These are phyloP conservation scores for Leptonema lineaticorne DNA, from an alignment of 1,140 invertebrate genomes.

Conservation along the genomic window DNA sequence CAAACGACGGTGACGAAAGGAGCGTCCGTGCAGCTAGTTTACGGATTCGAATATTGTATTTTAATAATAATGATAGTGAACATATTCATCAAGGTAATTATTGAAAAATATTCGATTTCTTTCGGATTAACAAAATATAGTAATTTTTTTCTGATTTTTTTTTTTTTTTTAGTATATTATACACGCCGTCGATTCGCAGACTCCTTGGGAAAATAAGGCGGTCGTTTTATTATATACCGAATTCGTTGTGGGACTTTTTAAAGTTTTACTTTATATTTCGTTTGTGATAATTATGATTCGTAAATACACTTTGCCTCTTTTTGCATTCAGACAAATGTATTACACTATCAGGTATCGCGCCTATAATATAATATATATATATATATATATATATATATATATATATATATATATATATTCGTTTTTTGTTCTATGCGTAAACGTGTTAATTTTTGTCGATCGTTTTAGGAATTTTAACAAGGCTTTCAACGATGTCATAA, in stretches of 20 bases:
- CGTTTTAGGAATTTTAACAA: constrained; percentile 89
- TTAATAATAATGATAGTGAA: constrained; percentile 92
- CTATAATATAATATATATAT: constrained; percentile 8
- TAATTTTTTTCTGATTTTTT: not conserved
- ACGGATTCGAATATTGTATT: constrained; percentile 99
- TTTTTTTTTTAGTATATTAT: constrained; percentile 69
- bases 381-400: no score
- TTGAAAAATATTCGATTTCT: not conserved
- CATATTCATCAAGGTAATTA: constrained; percentile 82
- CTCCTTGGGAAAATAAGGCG: constrained; percentile 99
- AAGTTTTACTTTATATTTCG: constrained; percentile 88
- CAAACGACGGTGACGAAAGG: constrained; percentile 92
- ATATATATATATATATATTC: not conserved
- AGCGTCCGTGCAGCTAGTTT: constrained; percentile 96
- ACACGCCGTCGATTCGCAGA: constrained; percentile 92
- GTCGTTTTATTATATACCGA: constrained; percentile 97
- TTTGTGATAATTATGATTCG: constrained; percentile 97
- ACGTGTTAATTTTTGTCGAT: constrained; percentile 5
- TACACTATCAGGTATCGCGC: constrained; percentile 80
- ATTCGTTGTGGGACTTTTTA: constrained; percentile 87
- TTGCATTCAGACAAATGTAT: constrained; percentile 99
- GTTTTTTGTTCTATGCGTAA: not conserved
- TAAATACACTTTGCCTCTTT: constrained; percentile 96
- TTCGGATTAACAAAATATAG: not conserved
- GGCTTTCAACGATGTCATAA: constrained; percentile 95